A percentile compares a stretch with the other conserved stretches of the same genome.
Conservation (phyloP, 2,888 invertebrate genomes). For the Notocelia uddmanniana region DNA sequence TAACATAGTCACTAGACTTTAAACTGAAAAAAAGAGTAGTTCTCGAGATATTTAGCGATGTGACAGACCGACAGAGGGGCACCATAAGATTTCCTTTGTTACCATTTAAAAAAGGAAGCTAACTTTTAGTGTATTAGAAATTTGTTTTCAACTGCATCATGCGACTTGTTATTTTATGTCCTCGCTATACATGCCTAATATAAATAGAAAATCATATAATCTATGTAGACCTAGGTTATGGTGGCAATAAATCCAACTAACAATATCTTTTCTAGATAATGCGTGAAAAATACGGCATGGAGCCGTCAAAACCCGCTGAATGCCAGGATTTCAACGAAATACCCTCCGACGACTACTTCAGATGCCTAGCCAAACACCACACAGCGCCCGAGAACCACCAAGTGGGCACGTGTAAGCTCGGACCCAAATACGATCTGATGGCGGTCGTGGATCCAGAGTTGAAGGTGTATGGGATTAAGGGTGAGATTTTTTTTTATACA, state of each 20-base stretch:
- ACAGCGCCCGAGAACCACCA: conserved; percentile 94
- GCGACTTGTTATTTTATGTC: too few relatives aligned
- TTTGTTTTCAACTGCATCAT: too few relatives aligned
- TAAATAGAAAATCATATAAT: too few relatives aligned
- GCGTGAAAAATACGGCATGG: conserved; percentile 85
- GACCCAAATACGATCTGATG: conserved; percentile 88
- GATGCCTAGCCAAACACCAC: conserved; percentile 88
- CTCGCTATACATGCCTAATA: too few relatives aligned
- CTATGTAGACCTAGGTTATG: conserved; percentile 8
- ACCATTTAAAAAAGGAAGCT: too few relatives aligned
- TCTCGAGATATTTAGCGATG: too few relatives aligned
- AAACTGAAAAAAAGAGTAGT: too few relatives aligned
- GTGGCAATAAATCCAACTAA: background rate
- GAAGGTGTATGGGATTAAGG: conserved; percentile 87
- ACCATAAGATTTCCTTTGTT: too few relatives aligned
- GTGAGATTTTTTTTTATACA: too few relatives aligned
- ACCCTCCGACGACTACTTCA: conserved; percentile 90
- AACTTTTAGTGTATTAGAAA: too few relatives aligned
- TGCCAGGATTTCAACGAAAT: conserved; percentile 78
- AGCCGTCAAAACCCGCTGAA: conserved; percentile 77
- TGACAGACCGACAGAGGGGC: too few relatives aligned
- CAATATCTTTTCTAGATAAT: conserved; percentile 67
- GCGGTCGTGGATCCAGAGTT: conserved; percentile 91
- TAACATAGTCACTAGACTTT: too few relatives aligned
- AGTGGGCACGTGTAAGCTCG: conserved; percentile 94